Base-by-base conservation (phyloP, 2,888 invertebrate species). In the Polymixis lichenea region DNA sequence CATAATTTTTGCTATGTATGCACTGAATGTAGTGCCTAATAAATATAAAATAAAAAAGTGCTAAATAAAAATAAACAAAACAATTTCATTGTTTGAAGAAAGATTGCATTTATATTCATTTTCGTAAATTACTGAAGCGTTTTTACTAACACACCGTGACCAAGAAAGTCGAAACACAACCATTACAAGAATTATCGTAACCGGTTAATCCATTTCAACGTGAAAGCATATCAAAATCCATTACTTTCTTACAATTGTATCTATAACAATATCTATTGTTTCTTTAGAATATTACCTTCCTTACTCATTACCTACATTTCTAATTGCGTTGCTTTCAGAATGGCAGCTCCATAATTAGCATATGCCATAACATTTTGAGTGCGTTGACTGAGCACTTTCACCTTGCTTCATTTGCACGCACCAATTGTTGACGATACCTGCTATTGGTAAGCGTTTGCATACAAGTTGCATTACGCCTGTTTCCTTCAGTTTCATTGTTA, bases 391-490 rank as follows among this genome's bases (percentile, higher is more conserved):
- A 72, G 71, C 79, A 86, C 87, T 89, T 87, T 87, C 87, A 56
- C 85, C 77, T 76, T 85, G 84, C 89, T 86, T 88, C 88, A 86
- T 87, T 93, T 90, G 89, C 90, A 94, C 90, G 94, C 92, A 93
- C 94, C 92, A 93, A 93, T 93, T 94, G 93, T 93, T 94, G 90
- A 87, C 71, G 86, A 92, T 91, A 92, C 92, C 93, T 94, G 93
- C 81, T 72, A 89, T 89, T 87, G 82, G 83, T 79, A 72, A 32
- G 53, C 66, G 67, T 60, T 80, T 78, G 72, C 77, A 79, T 75
- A 72, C 78, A 75, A 55, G 46, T 83, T 78, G 72, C 74, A 77
- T 61, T 79, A 72, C 22, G 32, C 58, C 17, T 58, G 58, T 75
- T 78, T 81, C 80, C 77, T 78, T 83, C 68, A 60, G 61, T 75